phyloP scores from a whole-genome alignment of 2,888 invertebrate species.

The Phytoseiulus persimilis region DNA sequence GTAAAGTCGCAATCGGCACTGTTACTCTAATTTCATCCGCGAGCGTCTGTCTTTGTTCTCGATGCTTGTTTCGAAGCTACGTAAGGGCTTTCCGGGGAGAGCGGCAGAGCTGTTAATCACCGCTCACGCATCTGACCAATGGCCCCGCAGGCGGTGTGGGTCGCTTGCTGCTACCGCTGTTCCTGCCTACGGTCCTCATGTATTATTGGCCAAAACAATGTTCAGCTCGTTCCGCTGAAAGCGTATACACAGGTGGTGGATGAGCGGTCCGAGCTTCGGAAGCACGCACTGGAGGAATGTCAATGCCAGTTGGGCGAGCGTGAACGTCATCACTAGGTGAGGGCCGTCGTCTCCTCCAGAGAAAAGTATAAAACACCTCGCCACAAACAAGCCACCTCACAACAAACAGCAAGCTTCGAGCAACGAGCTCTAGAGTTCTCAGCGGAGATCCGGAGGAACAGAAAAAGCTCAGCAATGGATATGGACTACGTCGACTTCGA shows the following conservation, averaged over 20 bases:
- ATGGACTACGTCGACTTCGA: conserved; percentile 22
- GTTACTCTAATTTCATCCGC: neutral
- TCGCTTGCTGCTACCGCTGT: neutral
- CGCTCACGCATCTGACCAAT: neutral
- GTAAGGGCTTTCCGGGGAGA: neutral
- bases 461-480: neutral
- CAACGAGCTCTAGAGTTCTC: neutral
- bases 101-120: neutral
- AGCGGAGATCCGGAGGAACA: neutral
- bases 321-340: neutral
- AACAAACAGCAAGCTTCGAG: neutral
- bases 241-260: neutral
- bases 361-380: neutral
- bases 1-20: neutral
- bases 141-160: neutral
- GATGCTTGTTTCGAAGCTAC: neutral
- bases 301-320: neutral
- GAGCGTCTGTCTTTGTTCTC: neutral
- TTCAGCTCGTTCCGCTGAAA: neutral
- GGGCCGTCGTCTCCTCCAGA: neutral
- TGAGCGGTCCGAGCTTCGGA: neutral
- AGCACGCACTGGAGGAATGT: neutral
- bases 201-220: neutral
- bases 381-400: neutral
- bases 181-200: neutral